Percentiles rank a stretch among this genome's conserved stretches.
Conservation (phyloP, 1,140 invertebrate genomes). For the Drosophila mauritiana region DNA sequence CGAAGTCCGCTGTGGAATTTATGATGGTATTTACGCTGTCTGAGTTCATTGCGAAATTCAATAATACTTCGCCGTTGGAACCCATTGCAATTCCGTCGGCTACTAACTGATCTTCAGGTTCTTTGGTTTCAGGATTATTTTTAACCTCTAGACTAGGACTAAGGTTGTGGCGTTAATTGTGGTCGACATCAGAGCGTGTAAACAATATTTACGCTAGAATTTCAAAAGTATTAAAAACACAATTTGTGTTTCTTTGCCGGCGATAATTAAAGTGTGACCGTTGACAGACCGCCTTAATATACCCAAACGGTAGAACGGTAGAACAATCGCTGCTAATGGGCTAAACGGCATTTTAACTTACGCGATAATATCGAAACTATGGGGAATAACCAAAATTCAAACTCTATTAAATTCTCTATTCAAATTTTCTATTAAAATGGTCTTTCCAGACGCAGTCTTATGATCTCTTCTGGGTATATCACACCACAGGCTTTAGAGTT, state of each 20-base stretch:
- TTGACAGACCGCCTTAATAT: not conserved
- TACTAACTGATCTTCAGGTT: not conserved
- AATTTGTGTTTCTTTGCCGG: conserved; percentile 5
- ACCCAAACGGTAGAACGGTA: not conserved
- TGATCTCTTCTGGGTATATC: too few species aligned
- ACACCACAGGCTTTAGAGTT: too few species aligned
- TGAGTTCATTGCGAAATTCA: not conserved
- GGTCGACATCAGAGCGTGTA: not conserved
- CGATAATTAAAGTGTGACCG: not conserved
- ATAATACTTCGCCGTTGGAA: not conserved
- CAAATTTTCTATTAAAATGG: too few species aligned
- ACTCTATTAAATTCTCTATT: too few species aligned
- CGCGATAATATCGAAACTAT: not conserved
- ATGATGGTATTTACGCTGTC: conserved; percentile 1
- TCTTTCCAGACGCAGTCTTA: too few species aligned
- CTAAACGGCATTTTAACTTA: too few species aligned
- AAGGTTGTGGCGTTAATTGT: not conserved
- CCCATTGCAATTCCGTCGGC: too few species aligned
- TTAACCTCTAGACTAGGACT: not conserved
- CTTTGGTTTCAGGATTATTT: not conserved
- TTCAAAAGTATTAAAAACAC: not conserved
- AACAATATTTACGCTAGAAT: not conserved
- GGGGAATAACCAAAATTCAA: too few species aligned
- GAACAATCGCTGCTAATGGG: not conserved
- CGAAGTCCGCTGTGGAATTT: not conserved